These are phyloP conservation scores for Ptychadena robeensis DNA, from an alignment of 2,797 vertebrate genomes.

Conservation along the genomic window DNA sequence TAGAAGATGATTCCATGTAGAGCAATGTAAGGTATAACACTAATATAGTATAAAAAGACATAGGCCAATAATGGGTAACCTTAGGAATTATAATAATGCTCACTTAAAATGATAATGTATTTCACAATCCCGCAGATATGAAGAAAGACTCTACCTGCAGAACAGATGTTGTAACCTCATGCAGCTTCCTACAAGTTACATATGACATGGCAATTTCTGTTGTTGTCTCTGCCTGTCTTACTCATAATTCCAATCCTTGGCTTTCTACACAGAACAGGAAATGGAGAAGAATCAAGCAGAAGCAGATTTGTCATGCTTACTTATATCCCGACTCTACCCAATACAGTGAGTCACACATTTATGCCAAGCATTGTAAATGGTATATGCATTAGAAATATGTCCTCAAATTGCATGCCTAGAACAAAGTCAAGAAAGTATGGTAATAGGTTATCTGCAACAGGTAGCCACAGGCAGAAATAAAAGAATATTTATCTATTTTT, in stretches of 20 bases:
- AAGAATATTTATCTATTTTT: no score
- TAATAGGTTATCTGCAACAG: no score
- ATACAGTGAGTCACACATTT: no score
- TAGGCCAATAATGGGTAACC: neutral
- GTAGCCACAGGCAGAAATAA: no score
- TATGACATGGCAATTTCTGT: constrained; percentile 24
- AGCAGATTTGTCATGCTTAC: constrained; percentile 30
- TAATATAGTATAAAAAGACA: neutral
- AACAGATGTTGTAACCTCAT: constrained; percentile 21
- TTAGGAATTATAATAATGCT: neutral
- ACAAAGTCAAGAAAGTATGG: no score
- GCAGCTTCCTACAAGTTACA: neutral
- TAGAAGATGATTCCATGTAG: neutral
- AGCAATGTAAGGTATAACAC: neutral
- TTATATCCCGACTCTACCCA: constrained; percentile 11
- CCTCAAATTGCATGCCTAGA: no score
- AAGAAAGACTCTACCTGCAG: constrained; percentile 10
- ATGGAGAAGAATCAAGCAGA: neutral
- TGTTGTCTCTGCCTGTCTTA: neutral
- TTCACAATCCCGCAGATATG: constrained; percentile 11
- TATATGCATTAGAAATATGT: no score
- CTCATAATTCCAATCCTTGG: neutral
- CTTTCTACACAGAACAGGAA: constrained; percentile 41
- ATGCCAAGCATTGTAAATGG: no score
- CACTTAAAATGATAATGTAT: neutral